phyloP scores from a whole-genome alignment of 2,888 invertebrate genomes.

The Eustalomyia histrio region DNA sequence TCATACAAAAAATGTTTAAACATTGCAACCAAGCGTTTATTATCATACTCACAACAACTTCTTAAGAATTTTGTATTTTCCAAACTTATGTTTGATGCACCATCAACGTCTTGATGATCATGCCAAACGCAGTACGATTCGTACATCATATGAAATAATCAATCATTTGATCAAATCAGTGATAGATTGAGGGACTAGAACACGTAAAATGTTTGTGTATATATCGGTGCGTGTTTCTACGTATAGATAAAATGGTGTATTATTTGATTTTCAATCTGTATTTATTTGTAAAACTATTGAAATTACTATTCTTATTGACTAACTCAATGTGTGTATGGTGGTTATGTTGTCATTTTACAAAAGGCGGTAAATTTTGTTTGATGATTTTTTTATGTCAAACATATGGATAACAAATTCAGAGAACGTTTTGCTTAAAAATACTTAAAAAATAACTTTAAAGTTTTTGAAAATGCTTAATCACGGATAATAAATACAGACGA shows the following conservation, averaged over 20 bases:
- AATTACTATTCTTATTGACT: conserved; percentile 57
- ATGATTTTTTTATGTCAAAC: conserved; percentile 34
- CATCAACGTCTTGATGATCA: conserved; percentile 56
- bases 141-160: conserved; percentile 55
- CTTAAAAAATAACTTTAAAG: too few relatives aligned
- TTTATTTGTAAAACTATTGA: conserved; percentile 72
- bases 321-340: conserved; percentile 51
- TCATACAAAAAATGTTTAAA: conserved; percentile 55
- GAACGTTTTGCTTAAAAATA: background rate
- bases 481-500: too few relatives aligned
- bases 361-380: conserved; percentile 40
- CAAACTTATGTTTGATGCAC: conserved; percentile 27
- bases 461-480: too few relatives aligned
- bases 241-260: conserved; percentile 62
- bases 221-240: conserved; percentile 38
- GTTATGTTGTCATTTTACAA: conserved; percentile 53
- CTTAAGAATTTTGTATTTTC: conserved; percentile 69
- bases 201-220: conserved; percentile 1
- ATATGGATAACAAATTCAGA: background rate
- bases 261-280: conserved; percentile 74
- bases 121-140: conserved; percentile 18
- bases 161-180: conserved; percentile 70
- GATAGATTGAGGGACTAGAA: conserved; percentile 11
- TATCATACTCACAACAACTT: conserved; percentile 68
- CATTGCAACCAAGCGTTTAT: conserved; percentile 72